A percentile compares a stretch with the other conserved stretches of the same genome.
Conservation (phyloP, 2,797 vertebrate genomes). For the Tympanoctomys barrerae region DNA sequence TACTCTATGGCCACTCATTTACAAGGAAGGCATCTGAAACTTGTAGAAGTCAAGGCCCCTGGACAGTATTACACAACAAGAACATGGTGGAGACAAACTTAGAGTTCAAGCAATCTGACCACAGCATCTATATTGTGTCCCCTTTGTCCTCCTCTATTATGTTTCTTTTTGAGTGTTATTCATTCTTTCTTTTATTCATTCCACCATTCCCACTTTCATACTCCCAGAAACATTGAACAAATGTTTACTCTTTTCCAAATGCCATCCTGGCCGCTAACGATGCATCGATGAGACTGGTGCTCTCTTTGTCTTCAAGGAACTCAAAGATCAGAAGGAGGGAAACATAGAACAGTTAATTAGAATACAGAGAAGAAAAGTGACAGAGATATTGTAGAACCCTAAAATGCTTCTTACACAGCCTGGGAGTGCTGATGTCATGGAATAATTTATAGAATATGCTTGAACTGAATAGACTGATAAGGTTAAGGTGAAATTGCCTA, state of each 20-base stretch:
- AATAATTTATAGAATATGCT: background rate
- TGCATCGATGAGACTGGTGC: background rate
- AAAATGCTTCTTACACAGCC: background rate
- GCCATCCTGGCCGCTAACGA: background rate
- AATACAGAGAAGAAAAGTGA: background rate
- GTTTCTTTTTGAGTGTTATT: background rate
- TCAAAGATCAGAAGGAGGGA: background rate
- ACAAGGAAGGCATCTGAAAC: background rate
- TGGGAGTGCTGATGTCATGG: background rate
- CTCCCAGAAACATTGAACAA: background rate
- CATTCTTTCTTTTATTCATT: background rate
- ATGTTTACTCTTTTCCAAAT: background rate
- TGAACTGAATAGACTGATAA: background rate
- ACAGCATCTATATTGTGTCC: background rate
- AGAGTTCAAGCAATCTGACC: background rate
- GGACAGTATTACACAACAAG: background rate
- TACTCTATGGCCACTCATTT: background rate
- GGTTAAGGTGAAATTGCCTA: background rate
- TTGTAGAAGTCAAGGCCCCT: background rate
- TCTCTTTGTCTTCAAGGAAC: background rate
- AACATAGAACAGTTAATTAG: background rate
- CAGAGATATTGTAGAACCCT: background rate
- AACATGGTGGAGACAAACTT: background rate
- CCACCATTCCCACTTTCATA: no score
- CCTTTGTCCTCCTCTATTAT: background rate